phyloP scores from a whole-genome alignment of 2,797 vertebrate species.

The Pangasius krempfi region DNA sequence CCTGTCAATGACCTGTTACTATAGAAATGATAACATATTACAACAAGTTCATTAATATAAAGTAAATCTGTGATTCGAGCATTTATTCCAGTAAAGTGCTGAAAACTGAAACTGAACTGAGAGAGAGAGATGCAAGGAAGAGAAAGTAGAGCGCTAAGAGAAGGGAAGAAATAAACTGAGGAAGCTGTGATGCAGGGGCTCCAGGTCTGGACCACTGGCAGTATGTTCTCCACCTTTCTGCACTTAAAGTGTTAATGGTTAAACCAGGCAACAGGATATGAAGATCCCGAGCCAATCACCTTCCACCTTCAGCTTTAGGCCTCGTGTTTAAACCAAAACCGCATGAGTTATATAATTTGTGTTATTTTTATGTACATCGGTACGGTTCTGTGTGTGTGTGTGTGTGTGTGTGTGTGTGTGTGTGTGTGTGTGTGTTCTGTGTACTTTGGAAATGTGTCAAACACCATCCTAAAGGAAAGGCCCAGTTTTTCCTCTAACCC shows the following conservation, averaged over 20 bases:
- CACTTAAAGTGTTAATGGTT: constrained; percentile 46
- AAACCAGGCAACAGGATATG: constrained; percentile 50
- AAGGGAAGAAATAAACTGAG: background rate
- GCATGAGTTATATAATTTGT: constrained; percentile 6
- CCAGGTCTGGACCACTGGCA: background rate
- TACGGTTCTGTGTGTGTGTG: background rate
- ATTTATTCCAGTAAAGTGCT: background rate
- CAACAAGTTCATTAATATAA: background rate
- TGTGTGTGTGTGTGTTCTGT: constrained; percentile 3
- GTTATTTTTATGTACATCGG: constrained; percentile 26
- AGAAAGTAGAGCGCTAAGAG: background rate
- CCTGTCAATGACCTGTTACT: background rate
- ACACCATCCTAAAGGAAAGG: constrained; percentile 15
- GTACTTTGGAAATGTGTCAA: constrained; percentile 20
- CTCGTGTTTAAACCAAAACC: constrained; percentile 21
- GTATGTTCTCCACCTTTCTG: constrained; percentile 21
- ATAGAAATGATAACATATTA: background rate
- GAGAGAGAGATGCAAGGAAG: background rate
- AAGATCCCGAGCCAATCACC: constrained; percentile 1
- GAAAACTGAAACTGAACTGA: background rate
- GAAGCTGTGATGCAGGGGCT: constrained; percentile 3
- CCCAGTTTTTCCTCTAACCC: constrained; percentile 8
- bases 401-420: constrained; percentile 13
- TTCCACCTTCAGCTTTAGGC: background rate
- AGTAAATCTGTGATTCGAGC: background rate